Evolutionary conservation across 2,113 vertebrate genomes (phyloP).

Genomic region (Pagrus major): DNA sequence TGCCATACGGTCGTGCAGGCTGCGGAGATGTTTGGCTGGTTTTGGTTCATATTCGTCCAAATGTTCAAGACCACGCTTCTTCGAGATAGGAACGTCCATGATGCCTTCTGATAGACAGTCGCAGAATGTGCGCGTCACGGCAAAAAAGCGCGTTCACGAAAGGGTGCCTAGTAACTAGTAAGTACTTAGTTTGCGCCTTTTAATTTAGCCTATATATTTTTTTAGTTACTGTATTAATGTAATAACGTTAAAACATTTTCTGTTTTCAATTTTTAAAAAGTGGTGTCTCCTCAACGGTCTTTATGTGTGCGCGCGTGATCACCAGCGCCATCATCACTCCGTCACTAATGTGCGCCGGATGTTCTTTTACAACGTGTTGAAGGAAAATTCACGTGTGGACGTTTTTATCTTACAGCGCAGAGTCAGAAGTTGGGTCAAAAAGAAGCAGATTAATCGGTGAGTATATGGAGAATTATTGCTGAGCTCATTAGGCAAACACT

Average conservation of each 20-base stretch:
- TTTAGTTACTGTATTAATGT: background rate
- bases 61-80: constrained; percentile 86
- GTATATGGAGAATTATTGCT: constrained; percentile 11
- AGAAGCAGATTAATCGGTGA: constrained; percentile 46
- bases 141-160: background rate
- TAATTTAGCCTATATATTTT: too few relatives aligned
- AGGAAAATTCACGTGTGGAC: constrained; percentile 68
- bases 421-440: background rate
- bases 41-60: constrained; percentile 87
- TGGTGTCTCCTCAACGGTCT: background rate
- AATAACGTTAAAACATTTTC: accelerated
- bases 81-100: constrained; percentile 85
- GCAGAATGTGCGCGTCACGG: constrained; percentile 66
- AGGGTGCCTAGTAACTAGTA: background rate
- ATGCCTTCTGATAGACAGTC: constrained; percentile 60
- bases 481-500: background rate
- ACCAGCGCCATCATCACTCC: background rate
- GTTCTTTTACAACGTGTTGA: constrained; percentile 67
- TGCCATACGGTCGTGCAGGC: constrained; percentile 81
- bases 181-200: background rate
- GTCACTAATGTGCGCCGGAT: constrained; percentile 69
- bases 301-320: background rate
- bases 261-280: background rate
- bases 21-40: constrained; percentile 79
- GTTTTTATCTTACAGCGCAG: background rate